phyloP scores from a whole-genome alignment of 2,797 vertebrate genomes.

The Amblyraja radiata region DNA sequence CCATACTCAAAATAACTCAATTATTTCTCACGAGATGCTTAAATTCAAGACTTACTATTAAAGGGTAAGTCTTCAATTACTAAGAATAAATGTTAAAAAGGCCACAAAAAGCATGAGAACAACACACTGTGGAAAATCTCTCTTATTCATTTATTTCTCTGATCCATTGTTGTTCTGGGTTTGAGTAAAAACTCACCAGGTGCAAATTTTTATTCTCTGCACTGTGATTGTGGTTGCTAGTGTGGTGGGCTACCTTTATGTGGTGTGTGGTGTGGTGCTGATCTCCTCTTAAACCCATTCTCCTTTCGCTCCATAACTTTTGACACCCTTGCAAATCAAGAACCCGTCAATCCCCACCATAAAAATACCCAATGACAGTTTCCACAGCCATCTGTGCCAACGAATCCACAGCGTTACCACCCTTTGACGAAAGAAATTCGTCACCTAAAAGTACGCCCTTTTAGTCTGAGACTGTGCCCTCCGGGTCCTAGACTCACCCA shows the following conservation, averaged over 20 bases:
- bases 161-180: background rate
- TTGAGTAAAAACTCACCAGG: background rate
- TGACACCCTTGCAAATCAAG: no score
- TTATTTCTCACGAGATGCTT: background rate
- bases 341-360: no score
- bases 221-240: background rate
- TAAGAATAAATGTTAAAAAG: background rate
- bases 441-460: no score
- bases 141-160: background rate
- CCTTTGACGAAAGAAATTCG: no score
- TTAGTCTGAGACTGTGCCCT: no score
- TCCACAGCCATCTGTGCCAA: no score
- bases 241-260: background rate
- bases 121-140: background rate
- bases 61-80: background rate
- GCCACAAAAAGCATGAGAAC: background rate
- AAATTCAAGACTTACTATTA: background rate
- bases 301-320: no score
- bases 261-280: background rate
- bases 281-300: no score
- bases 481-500: no score
- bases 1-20: background rate
- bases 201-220: background rate
- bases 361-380: no score
- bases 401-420: no score